Conservation (phyloP, 2,797 vertebrate genomes). For the Tympanoctomys barrerae region DNA sequence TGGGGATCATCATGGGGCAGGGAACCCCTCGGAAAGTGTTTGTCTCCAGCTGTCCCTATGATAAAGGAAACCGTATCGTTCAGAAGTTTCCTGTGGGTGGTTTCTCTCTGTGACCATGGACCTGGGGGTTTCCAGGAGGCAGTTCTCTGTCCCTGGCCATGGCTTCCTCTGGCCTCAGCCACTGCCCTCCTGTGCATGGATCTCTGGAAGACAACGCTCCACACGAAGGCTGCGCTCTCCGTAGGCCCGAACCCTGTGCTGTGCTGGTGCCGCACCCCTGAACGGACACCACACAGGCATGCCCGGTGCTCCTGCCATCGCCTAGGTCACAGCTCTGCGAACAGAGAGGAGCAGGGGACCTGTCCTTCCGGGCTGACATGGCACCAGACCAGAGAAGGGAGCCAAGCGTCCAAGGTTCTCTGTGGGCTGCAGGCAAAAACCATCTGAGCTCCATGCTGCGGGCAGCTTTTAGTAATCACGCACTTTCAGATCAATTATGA, state of each 20-base stretch:
- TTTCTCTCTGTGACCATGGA: neutral
- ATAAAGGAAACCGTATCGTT: neutral
- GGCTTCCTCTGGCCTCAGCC: neutral
- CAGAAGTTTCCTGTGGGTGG: constrained; percentile 28
- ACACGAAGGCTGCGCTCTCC: neutral
- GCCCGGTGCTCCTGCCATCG: neutral
- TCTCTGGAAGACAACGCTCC: neutral
- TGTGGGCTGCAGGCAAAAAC: neutral
- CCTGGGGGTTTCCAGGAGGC: constrained; percentile 85
- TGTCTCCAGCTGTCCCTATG: rapidly evolving
- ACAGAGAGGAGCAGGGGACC: rapidly evolving
- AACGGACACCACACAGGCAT: neutral
- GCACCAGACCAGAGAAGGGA: neutral
- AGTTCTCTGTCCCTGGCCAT: constrained; percentile 67
- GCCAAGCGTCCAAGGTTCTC: rapidly evolving
- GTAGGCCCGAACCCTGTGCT: neutral
- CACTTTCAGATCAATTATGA: neutral
- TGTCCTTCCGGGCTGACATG: rapidly evolving
- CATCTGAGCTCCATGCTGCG: rapidly evolving
- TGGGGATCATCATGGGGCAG: neutral
- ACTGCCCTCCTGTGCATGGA: rapidly evolving
- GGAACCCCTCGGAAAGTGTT: neutral
- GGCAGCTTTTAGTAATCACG: neutral
- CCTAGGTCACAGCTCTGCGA: neutral
- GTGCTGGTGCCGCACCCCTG: neutral